Percentiles rank a stretch among this genome's conserved stretches.
phyloP scores from a whole-genome alignment of 2,888 invertebrate species.

The Yponomeuta sedellus region DNA sequence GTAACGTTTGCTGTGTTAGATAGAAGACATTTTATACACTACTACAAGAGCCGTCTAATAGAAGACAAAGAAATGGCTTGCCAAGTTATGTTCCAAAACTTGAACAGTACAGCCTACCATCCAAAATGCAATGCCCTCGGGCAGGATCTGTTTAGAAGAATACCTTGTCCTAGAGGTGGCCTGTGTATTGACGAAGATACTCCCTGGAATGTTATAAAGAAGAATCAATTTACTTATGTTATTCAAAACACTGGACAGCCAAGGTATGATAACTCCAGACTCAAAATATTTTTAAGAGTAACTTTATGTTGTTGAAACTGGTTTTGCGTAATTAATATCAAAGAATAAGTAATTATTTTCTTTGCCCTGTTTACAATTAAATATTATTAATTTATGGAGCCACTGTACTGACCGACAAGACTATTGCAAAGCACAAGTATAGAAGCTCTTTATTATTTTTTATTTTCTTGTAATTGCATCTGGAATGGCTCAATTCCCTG shows the following conservation, averaged over 20 bases:
- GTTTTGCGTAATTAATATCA: too few species aligned
- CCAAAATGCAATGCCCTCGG: conserved; percentile 86
- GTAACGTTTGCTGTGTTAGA: conserved; percentile 94
- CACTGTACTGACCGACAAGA: too few species aligned
- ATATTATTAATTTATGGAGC: too few species aligned
- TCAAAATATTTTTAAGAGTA: conserved; percentile 16
- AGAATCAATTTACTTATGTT: conserved; percentile 95
- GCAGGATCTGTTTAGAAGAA: conserved; percentile 84
- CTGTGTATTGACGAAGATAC: conserved; percentile 93
- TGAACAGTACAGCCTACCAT: conserved; percentile 90
- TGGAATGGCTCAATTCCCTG: too few species aligned
- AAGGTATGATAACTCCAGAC: conserved; percentile 73
- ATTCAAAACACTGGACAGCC: conserved; percentile 93
- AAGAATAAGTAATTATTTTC: too few species aligned
- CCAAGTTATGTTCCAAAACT: conserved; percentile 88
- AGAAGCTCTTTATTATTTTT: too few species aligned
- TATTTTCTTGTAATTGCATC: too few species aligned
- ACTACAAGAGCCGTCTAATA: conserved; percentile 85
- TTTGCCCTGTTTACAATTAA: too few species aligned
- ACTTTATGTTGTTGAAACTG: not conserved
- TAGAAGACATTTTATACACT: conserved; percentile 90
- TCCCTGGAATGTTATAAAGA: conserved; percentile 88
- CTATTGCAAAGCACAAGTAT: too few species aligned
- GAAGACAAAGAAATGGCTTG: conserved; percentile 84
- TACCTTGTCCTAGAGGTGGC: conserved; percentile 87